Evolutionary conservation across 2,888 invertebrate genomes (phyloP).

Genomic region (Papilio demoleus): DNA sequence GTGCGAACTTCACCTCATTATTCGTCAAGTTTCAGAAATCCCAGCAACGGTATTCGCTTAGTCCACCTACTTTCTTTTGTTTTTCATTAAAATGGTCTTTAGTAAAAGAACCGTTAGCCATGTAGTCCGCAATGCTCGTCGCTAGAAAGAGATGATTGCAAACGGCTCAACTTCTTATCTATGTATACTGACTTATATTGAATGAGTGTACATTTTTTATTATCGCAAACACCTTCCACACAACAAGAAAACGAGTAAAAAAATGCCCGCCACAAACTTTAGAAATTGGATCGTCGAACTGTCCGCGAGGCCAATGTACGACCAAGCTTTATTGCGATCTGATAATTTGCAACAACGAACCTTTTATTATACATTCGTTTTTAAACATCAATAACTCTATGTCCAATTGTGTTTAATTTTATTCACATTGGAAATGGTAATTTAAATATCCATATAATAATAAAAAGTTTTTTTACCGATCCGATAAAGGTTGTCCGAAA

Average conservation of each 20-base stretch:
- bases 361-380: conserved; percentile 41
- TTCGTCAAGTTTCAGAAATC: conserved; percentile 43
- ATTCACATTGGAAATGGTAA: neutral
- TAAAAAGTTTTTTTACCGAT: conserved; percentile 33
- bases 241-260: conserved; percentile 71
- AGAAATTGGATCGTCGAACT: conserved; percentile 79
- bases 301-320: conserved; percentile 70
- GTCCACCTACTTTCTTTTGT: conserved; percentile 64
- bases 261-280: conserved; percentile 63
- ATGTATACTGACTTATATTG: conserved; percentile 55
- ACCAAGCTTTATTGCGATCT: conserved; percentile 53
- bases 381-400: conserved; percentile 20
- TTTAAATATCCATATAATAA: neutral
- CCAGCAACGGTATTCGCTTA: conserved; percentile 55
- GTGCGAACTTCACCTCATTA: neutral
- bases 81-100: conserved; percentile 68
- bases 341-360: conserved; percentile 47
- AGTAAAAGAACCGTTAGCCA: conserved; percentile 67
- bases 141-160: conserved; percentile 64
- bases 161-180: conserved; percentile 54
- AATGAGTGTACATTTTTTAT: conserved; percentile 74
- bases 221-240: conserved; percentile 55
- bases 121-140: conserved; percentile 46
- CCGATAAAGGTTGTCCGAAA: conserved; percentile 17
- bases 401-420: neutral